Percentiles rank a stretch among this genome's conserved stretches.
phyloP scores from a whole-genome alignment of 1,140 invertebrate species.

The Xylocopa sonorina region DNA sequence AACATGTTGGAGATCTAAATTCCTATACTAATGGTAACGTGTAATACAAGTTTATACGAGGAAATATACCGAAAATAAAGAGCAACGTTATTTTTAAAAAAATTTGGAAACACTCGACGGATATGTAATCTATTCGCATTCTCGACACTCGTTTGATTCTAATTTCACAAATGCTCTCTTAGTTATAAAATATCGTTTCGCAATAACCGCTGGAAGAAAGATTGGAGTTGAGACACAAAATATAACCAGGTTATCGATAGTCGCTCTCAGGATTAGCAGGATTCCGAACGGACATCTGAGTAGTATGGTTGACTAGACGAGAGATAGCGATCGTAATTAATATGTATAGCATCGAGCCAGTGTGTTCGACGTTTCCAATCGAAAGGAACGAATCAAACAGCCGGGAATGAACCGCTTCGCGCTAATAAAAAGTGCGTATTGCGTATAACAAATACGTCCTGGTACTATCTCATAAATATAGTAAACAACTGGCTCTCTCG shows the following conservation, averaged over 20 bases:
- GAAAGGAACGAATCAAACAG: constrained; percentile 50
- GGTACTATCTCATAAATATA: constrained; percentile 40
- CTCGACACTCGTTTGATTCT: too few relatives aligned
- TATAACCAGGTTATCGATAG: constrained; percentile 48
- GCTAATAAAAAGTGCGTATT: too few relatives aligned
- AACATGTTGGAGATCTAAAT: neutral
- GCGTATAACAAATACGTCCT: constrained; percentile 47
- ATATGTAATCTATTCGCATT: too few relatives aligned
- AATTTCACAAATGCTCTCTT: too few relatives aligned
- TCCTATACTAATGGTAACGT: neutral
- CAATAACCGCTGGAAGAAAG: constrained; percentile 36
- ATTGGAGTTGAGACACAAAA: constrained; percentile 35
- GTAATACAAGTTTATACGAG: too few relatives aligned
- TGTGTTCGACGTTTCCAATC: constrained; percentile 56
- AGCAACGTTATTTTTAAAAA: too few relatives aligned
- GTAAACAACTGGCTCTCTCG: constrained; percentile 30
- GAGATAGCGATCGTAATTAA: constrained; percentile 61
- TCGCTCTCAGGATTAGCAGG: constrained; percentile 41
- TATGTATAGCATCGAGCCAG: constrained; percentile 46
- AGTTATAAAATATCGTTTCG: constrained; percentile 25
- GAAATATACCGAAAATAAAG: too few relatives aligned
- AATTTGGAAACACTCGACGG: too few relatives aligned
- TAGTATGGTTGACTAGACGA: constrained; percentile 52
- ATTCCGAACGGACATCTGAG: constrained; percentile 46
- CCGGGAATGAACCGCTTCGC: constrained; percentile 45